Conservation (phyloP, 2,888 invertebrate species). For the Augiades crinisus region DNA sequence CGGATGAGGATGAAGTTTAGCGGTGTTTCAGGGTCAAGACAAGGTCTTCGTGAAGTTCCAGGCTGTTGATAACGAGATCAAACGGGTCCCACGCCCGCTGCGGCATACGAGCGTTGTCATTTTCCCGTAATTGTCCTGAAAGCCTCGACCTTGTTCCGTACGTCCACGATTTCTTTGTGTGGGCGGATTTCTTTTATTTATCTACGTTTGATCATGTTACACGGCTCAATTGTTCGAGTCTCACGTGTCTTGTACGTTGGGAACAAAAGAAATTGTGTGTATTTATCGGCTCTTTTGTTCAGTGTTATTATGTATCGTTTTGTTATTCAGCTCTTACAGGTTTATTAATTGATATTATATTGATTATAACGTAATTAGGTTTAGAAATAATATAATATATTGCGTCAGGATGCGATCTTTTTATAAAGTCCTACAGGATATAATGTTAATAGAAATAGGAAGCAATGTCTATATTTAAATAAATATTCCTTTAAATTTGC, state of each 20-base stretch:
- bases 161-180: constrained; percentile 53
- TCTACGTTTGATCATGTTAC: constrained; percentile 13
- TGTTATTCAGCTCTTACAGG: too few species aligned
- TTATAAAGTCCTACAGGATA: too few species aligned
- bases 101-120: constrained; percentile 42
- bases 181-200: constrained; percentile 30
- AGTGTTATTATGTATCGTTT: too few species aligned
- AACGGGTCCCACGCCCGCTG: constrained; percentile 40
- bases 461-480: too few species aligned
- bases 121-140: constrained; percentile 58
- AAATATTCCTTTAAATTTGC: too few species aligned
- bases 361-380: too few species aligned
- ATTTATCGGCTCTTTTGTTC: too few species aligned
- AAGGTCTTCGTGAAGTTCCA: constrained; percentile 50
- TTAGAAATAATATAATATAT: too few species aligned
- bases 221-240: constrained; percentile 3
- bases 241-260: constrained; percentile 9
- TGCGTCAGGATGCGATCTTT: too few species aligned
- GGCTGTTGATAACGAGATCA: constrained; percentile 36
- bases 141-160: constrained; percentile 49
- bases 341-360: too few species aligned
- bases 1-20: constrained; percentile 3
- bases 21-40: constrained; percentile 66
- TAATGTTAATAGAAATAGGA: too few species aligned
- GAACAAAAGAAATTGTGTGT: constrained; percentile 10